Base-by-base conservation (phyloP, 2,113 vertebrate genomes). In the Pomatostomus ruficeps region DNA sequence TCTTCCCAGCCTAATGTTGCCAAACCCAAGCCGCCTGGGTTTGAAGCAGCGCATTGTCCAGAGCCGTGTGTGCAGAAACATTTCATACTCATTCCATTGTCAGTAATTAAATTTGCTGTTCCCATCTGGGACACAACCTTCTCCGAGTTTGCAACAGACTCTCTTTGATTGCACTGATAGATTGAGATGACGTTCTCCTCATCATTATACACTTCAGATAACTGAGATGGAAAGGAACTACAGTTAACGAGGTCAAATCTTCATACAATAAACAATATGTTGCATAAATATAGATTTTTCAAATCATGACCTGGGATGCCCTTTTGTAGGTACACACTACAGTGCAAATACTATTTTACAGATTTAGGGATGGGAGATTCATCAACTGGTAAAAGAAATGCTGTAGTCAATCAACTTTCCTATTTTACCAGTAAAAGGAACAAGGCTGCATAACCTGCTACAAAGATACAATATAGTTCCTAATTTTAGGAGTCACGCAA, bases 51-150 rank as follows among this genome's bases (percentile, higher is more conserved):
- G 6, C 78, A 76, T 70, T 96, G 96, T 96, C 93, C 93, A 54
- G 86, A 90, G 40, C 68, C 52, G 48, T 42, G 68, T 35, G 1
- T 85, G 90, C 84, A 93, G 89, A 94, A 95, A 93, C 72, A 52
- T 36, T 89, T 24, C 68, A 55, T 81, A 74, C 77, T 80, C 94
- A 23, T 88, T 79, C 74, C 85, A 62, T 67, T 82, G 85, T 71
- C 86, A 65, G 85, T 94, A 95, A 96, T 96, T 96, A 95, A 94
- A 85, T 80, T 70, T 81, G 79, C 79, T 85, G 51, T 63, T 94
- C 92, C 83, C 80, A 91, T 84, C 75, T 67, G 91, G 75, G 91
- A 62, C 85, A 74, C 36, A 46, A 67, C 61, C 81, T 68, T 95
- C 82, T 54, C 26, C 0, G 10, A 74, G 66, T 82, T 72, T 52